Evolutionary conservation across 2,113 vertebrate genomes (phyloP), one percentile per base, ranked within the genome.

Genomic region (Blennius ocellaris): DNA sequence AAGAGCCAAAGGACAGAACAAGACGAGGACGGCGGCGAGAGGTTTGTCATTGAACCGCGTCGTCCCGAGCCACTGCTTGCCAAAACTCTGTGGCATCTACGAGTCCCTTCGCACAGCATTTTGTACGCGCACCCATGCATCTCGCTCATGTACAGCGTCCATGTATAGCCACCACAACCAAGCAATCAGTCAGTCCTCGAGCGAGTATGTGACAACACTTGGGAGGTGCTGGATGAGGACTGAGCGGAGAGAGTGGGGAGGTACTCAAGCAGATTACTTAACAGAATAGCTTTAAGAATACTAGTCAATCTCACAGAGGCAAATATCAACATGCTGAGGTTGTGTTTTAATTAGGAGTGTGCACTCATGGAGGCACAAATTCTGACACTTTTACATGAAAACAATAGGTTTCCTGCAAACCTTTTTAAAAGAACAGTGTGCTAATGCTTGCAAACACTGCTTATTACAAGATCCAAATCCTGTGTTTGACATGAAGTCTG

Each of bases 131-230:
- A 14, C 43, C 6, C 38, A 8, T 15, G 47, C 39, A 16, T 39
- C 5, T 44, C 53, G 36, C 40, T 68, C 49, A 51, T 44, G 30
- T 41, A 67, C 54, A 37, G 41, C 15, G 15, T 59, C 69, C 58
- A 64, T 72, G 79, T 78, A 51, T 67, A 80, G 78, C 67, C 39
- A 49, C 16, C 21, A 14, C 16, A 39, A 30, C 36, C 44, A 40
- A 59, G 55, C 73, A 52, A 80, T 80, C 75, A 58, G 77, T 49
- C 16, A 16, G 41, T 44, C 47, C 64, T 54, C 11, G n/a, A 11
- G 37, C 3, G 9, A 50, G 36, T 69, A 71, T 56, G 70, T 64
- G 81, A 81, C 60, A 72, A 68, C 62, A 78, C 74, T 71, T 55
- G 14, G 48, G 56, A 69, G 73, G 58, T 71, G 73, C 78, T 69